phyloP scores from a whole-genome alignment of 2,797 vertebrate genomes.

The Microctenopoma steveboyesi region DNA sequence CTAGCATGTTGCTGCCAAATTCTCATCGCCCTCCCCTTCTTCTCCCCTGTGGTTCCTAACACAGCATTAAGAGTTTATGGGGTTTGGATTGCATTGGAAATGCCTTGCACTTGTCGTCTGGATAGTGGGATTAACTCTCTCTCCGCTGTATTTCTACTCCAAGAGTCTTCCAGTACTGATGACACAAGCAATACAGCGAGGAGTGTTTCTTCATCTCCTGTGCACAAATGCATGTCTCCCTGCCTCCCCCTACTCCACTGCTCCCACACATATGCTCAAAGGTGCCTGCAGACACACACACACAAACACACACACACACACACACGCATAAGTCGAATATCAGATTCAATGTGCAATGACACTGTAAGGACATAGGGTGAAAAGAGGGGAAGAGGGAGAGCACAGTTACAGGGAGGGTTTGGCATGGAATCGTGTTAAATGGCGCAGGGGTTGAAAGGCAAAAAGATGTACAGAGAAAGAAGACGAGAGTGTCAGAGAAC shows the following conservation, averaged over 20 bases:
- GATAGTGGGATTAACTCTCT: conserved; percentile 68
- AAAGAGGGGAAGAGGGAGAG: conserved; percentile 53
- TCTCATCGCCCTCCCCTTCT: conserved; percentile 62
- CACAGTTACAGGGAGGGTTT: conserved; percentile 59
- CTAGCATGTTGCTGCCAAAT: conserved; percentile 78
- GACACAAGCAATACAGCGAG: conserved; percentile 77
- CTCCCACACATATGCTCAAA: conserved; percentile 52
- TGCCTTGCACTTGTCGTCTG: conserved; percentile 59
- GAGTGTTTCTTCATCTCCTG: conserved; percentile 78
- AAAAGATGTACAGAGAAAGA: conserved; percentile 61
- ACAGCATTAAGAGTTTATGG: conserved; percentile 76
- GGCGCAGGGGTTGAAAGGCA: conserved; percentile 64
- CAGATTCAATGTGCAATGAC: conserved; percentile 81
- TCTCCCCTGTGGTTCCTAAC: conserved; percentile 71
- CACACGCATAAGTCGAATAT: conserved; percentile 72
- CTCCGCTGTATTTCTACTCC: conserved; percentile 66
- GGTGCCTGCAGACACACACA: conserved; percentile 36
- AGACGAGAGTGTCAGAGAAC: conserved; percentile 46
- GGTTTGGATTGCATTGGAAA: conserved; percentile 70
- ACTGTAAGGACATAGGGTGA: conserved; percentile 76
- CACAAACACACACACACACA: conserved; percentile 19
- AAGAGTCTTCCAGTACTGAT: conserved; percentile 71
- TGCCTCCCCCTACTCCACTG: conserved; percentile 42
- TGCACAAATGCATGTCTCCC: conserved; percentile 73
- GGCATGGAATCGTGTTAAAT: conserved; percentile 74